Evolutionary conservation across 2,888 invertebrate species (phyloP).

Genomic region (Hesperia comma): DNA sequence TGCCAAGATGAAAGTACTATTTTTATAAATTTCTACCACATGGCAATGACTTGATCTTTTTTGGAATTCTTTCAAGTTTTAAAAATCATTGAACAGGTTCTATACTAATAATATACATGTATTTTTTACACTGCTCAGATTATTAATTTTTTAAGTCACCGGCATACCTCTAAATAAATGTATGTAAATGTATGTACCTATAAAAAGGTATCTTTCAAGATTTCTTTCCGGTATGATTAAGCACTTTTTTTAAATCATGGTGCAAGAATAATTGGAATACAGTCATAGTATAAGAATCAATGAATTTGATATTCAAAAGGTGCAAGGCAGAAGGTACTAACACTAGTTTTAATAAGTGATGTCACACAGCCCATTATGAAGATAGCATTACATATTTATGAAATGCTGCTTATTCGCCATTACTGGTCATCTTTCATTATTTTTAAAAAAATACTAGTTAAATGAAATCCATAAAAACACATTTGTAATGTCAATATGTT

Average conservation of each 20-base stretch:
- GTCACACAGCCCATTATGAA: constrained; percentile 49
- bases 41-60: constrained; percentile 15
- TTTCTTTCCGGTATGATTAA: too few species aligned
- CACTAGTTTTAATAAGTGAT: constrained; percentile 52
- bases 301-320: too few species aligned
- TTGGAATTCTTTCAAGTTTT: background rate
- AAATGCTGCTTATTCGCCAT: background rate
- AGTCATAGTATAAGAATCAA: too few species aligned
- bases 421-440: background rate
- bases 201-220: too few species aligned
- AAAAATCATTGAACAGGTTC: background rate
- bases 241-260: background rate
- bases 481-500: background rate
- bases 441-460: background rate
- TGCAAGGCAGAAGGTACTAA: constrained; percentile 47
- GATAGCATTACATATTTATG: background rate
- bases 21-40: constrained; percentile 18
- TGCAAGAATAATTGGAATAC: constrained; percentile 1
- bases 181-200: too few species aligned
- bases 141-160: too few species aligned
- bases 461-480: background rate
- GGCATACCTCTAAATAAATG: too few species aligned
- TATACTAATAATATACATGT: too few species aligned
- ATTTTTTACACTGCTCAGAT: too few species aligned
- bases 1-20: constrained; percentile 19